phyloP scores from a whole-genome alignment of 2,888 invertebrate species.

The Siphlonurus alternatus region DNA sequence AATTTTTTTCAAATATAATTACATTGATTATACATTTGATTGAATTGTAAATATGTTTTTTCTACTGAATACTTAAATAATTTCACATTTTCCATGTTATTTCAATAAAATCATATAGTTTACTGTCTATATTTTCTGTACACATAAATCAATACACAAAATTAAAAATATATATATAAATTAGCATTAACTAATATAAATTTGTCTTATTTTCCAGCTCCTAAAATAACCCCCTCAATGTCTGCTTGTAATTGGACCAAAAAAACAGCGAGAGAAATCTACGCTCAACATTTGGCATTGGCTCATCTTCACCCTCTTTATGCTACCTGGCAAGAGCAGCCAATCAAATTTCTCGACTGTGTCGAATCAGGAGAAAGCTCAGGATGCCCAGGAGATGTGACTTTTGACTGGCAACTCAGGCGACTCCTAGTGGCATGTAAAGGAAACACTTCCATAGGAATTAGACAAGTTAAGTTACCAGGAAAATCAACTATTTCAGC shows the following conservation, averaged over 20 bases:
- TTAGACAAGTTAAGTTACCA: conserved; percentile 43
- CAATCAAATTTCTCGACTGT: conserved; percentile 41
- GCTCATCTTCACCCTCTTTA: conserved; percentile 41
- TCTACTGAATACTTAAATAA: no score
- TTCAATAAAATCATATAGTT: no score
- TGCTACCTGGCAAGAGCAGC: conserved; percentile 40
- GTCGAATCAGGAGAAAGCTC: not conserved
- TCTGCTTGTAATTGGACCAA: conserved; percentile 47
- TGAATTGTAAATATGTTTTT: no score
- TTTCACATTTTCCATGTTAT: no score
- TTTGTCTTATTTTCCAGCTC: conserved; percentile 59
- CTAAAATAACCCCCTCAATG: conserved; percentile 45
- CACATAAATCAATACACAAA: no score
- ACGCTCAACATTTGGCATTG: conserved; percentile 53
- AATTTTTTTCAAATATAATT: no score
- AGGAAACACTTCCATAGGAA: conserved; percentile 43
- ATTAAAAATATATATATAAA: no score
- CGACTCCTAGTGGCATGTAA: conserved; percentile 38
- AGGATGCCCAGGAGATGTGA: not conserved
- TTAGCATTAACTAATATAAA: no score
- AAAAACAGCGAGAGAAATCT: conserved; percentile 44
- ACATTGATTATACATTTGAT: no score
- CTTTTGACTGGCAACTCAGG: not conserved
- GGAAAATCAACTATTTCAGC: conserved; percentile 58
- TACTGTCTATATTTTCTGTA: no score